Evolutionary conservation across 2,797 vertebrate species (phyloP).

Genomic region (Danio kyathit): DNA sequence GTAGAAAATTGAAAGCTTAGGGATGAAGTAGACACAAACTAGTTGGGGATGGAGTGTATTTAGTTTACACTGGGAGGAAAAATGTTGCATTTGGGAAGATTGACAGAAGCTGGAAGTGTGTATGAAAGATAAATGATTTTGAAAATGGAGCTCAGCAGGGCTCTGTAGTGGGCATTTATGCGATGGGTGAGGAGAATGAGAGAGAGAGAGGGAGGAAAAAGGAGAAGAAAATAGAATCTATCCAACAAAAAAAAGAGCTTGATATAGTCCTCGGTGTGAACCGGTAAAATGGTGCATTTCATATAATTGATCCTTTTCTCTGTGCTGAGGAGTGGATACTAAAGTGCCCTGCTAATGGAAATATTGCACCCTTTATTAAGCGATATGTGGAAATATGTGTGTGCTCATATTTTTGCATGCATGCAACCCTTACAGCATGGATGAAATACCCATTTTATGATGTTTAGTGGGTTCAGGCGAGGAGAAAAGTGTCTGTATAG

Average conservation of each 20-base stretch:
- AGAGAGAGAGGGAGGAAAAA: not conserved
- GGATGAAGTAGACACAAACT: constrained; percentile 61
- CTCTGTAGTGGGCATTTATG: constrained; percentile 46
- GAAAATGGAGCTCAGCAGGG: constrained; percentile 64
- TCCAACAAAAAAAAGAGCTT: not conserved
- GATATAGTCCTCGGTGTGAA: not conserved
- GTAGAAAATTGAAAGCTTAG: constrained; percentile 78
- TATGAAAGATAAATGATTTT: constrained; percentile 79
- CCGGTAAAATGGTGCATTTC: constrained; percentile 1
- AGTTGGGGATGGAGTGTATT: constrained; percentile 72
- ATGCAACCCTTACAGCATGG: not conserved
- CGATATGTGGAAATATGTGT: not conserved
- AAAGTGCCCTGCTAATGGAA: constrained; percentile 17
- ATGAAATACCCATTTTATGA: not conserved
- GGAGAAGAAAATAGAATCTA: not conserved
- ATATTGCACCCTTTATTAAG: constrained; percentile 15
- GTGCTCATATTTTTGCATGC: not conserved
- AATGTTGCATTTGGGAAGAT: constrained; percentile 77
- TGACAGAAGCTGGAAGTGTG: constrained; percentile 75
- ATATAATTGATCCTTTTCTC: constrained; percentile 9
- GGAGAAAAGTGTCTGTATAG: not conserved
- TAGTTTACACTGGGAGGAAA: constrained; percentile 77
- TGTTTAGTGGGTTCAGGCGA: not conserved
- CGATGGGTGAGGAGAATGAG: not conserved
- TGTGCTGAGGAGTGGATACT: constrained; percentile 8